Conservation (phyloP, 2,113 vertebrate species). For the Saguinus imperator region DNA sequence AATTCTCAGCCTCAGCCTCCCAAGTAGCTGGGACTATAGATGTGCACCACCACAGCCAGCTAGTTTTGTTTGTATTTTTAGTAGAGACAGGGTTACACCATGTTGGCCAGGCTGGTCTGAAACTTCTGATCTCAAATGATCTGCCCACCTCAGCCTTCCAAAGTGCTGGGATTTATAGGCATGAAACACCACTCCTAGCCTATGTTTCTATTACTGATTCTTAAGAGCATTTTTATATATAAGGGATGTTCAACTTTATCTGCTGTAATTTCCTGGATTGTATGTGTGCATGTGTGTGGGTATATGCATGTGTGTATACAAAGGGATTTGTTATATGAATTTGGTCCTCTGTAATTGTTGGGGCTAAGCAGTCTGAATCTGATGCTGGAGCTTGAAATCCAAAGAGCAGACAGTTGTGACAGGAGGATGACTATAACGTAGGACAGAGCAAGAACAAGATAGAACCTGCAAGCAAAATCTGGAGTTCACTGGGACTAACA, state of each 20-base stretch:
- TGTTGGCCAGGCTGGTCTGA: no score
- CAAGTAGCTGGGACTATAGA: no score
- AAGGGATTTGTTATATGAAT: background rate
- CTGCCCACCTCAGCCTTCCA: no score
- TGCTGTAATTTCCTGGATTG: background rate
- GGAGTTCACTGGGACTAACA: background rate
- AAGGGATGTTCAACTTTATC: background rate
- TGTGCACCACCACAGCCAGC: no score
- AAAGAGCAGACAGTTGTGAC: background rate
- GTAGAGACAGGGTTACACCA: no score
- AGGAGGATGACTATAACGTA: background rate
- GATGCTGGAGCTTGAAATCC: background rate
- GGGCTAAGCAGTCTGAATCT: background rate
- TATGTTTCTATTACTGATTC: conserved; percentile 1
- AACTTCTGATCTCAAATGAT: no score
- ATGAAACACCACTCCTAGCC: no score
- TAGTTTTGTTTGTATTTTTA: no score
- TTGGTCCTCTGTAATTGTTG: background rate
- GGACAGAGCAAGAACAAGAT: background rate
- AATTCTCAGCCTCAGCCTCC: no score
- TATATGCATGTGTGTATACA: background rate
- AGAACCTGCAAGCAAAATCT: background rate
- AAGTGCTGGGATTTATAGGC: no score
- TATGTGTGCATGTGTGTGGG: background rate
- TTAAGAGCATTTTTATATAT: conserved; percentile 12